Base-by-base conservation (phyloP, 2,797 vertebrate species). In the Xiphophorus birchmanni region DNA sequence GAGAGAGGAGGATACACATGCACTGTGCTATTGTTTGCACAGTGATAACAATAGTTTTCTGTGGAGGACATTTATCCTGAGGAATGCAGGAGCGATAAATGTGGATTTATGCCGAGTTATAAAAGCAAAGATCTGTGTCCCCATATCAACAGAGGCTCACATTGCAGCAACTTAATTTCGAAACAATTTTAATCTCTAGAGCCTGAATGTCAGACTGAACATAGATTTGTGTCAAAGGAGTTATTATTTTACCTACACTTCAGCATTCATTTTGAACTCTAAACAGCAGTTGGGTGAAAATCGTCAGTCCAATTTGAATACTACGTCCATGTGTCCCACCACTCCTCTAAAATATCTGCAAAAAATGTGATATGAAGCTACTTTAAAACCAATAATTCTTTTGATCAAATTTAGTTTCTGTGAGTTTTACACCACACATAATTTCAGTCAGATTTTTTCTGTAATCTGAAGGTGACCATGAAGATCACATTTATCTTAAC, bases 1-100 rank as follows among this genome's bases (percentile, higher is more conserved):
- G 79, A 44, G 71, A 56, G 82, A 77, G 67, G 73, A 82, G 18
- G 86, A 87, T 71, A 81, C 73, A 85, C 84, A 89, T 84, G 50
- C 58, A 15, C 26, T 79, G 32, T 89, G 44, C 89, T 79, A 67
- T 78, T 89, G 87, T 91, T 88, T 88, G 87, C 85, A 52, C 84
- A 75, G 87, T 78, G 90, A 91, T 60, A 91, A 88, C 80, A 82
- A 92, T 89, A 40, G 54, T 87, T 88, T 82, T 89, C 84, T 58
- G 74, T 67, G 77, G 80, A 86, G 76, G 86, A 88, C 83, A 87
- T 92, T 86, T 76, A 88, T 91, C 87, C 86, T 48, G n/a, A 84
- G 88, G 93, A 90, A 92, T 92, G 88, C 80, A 74, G 76, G 15
- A 72, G 80, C 56, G 74, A 90, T 90, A 88, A 95, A 93, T 89